phyloP scores from a whole-genome alignment of 1,140 invertebrate species.

The Drosophila santomea region DNA sequence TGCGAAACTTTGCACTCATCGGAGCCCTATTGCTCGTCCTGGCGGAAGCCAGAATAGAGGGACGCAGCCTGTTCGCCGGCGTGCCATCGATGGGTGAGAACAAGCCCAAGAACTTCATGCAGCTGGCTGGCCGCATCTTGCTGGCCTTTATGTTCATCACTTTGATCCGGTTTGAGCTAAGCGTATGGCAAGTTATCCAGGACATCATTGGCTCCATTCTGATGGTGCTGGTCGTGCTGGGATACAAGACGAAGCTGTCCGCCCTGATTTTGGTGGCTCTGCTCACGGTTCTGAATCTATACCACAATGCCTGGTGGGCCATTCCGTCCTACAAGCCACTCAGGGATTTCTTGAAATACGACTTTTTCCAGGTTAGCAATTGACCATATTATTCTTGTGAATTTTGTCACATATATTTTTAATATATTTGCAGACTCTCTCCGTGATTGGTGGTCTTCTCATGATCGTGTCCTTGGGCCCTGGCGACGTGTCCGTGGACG shows the following conservation, averaged over 20 bases:
- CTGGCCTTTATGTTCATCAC: constrained; percentile 99
- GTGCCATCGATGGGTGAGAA: constrained; percentile 98
- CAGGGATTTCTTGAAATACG: constrained; percentile 99
- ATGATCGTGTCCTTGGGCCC: constrained; percentile 99
- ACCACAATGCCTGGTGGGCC: constrained; percentile 99
- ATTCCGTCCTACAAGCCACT: constrained; percentile 97
- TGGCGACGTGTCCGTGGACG: constrained; percentile 99
- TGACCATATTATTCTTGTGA: neutral
- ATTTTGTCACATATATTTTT: neutral
- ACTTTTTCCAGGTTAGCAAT: constrained; percentile 97
- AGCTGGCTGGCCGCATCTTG: constrained; percentile 97
- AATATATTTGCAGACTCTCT: constrained; percentile 92
- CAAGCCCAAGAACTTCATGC: constrained; percentile 98
- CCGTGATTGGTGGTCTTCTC: constrained; percentile 98
- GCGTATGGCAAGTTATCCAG: constrained; percentile 94
- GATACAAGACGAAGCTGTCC: constrained; percentile 99
- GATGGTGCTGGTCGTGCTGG: constrained; percentile 98
- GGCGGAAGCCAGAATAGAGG: constrained; percentile 97
- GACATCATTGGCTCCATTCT: constrained; percentile 96
- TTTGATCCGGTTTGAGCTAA: constrained; percentile 96
- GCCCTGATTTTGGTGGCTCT: constrained; percentile 97
- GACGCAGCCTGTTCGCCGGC: constrained; percentile 98
- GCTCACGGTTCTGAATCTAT: constrained; percentile 96
- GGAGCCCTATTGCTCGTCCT: constrained; percentile 97
- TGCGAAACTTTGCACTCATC: constrained; percentile 97